phyloP scores from a whole-genome alignment of 1,140 invertebrate genomes.

The Heliconius melpomene region DNA sequence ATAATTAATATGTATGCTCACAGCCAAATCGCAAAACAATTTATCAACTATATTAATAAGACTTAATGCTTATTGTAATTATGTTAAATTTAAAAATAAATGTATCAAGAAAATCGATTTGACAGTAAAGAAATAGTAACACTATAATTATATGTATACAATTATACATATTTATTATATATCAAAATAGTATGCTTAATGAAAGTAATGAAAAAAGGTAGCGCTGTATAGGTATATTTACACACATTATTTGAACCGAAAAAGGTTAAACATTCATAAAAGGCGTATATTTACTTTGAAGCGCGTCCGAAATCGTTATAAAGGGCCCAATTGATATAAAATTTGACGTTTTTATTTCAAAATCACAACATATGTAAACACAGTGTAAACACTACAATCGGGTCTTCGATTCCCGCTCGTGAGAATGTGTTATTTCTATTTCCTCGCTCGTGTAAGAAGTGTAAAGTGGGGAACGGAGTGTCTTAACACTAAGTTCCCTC shows the following conservation, averaged over 20 bases:
- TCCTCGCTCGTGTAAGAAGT: no score
- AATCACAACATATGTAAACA: no score
- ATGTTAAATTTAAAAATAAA: neutral
- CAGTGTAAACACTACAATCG: no score
- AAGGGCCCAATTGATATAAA: neutral
- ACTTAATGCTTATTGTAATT: neutral
- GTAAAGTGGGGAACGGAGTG: no score
- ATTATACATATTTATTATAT: neutral
- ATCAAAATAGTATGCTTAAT: neutral
- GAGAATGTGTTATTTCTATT: no score
- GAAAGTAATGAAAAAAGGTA: conserved; percentile 7
- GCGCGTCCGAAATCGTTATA: neutral
- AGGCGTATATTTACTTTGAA: neutral
- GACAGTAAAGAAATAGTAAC: neutral
- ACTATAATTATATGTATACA: neutral
- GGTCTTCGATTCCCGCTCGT: no score
- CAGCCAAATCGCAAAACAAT: no score
- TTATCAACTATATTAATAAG: no score
- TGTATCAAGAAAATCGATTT: neutral
- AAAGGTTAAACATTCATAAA: neutral
- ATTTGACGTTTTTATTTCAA: neutral
- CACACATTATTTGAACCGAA: neutral
- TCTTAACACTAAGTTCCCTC: no score
- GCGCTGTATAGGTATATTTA: neutral
- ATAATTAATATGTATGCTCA: no score